These are phyloP conservation scores for Pangasius krempfi DNA, from an alignment of 2,797 vertebrate species.

Conservation along the genomic window DNA sequence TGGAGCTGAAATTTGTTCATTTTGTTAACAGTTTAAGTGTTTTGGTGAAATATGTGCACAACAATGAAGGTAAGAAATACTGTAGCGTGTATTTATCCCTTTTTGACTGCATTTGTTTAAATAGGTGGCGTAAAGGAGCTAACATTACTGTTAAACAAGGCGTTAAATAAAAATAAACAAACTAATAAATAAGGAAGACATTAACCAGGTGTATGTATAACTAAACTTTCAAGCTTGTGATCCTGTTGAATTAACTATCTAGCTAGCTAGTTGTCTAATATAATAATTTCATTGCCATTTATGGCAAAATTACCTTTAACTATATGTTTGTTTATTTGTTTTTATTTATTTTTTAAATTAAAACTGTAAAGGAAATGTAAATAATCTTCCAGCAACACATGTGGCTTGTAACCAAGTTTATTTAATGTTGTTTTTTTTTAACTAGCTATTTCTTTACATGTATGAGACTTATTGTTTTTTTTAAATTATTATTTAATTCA, in stretches of 20 bases:
- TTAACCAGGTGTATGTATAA: background rate
- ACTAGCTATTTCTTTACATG: background rate
- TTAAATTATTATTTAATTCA: no score
- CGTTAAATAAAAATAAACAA: background rate
- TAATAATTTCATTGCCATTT: background rate
- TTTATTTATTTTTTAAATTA: background rate
- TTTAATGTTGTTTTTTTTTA: background rate
- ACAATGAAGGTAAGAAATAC: constrained; percentile 22
- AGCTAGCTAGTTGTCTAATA: no score
- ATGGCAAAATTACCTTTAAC: background rate
- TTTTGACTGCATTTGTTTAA: background rate
- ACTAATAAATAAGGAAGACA: background rate
- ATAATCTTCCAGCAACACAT: background rate
- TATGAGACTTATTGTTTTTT: background rate
- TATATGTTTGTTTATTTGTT: background rate
- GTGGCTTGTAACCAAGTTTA: no score
- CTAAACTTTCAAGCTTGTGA: background rate
- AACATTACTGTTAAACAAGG: background rate
- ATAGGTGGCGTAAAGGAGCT: background rate
- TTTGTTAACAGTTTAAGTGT: background rate
- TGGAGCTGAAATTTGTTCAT: background rate
- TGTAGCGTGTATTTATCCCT: rapidly evolving
- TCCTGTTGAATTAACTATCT: background rate
- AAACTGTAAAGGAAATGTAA: background rate
- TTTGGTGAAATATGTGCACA: background rate